A percentile compares a stretch with the other conserved stretches of the same genome.
Evolutionary conservation across 64 coral and sea anemone genomes (phyloP).

Genomic region (Montipora efflorescens): DNA sequence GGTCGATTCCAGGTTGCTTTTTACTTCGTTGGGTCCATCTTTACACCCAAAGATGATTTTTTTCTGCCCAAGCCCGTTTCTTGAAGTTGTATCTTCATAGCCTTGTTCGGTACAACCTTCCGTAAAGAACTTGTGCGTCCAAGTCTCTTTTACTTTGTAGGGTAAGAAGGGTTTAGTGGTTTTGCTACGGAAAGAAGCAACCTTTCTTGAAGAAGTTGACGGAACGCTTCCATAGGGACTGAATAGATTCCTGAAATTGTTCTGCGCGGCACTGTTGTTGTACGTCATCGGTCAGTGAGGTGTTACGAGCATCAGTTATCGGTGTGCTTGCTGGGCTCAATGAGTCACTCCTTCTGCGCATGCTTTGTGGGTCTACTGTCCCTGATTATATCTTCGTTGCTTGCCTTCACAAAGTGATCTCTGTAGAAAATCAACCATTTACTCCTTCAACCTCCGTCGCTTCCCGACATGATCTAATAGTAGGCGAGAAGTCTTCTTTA

Average conservation of each 20-base stretch:
- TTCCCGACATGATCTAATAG: no score
- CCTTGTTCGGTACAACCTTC: conserved; percentile 5
- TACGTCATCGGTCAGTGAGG: no score
- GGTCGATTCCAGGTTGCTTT: conserved; percentile 24
- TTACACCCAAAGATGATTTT: conserved; percentile 56
- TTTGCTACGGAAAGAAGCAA: neutral
- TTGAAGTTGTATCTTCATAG: conserved; percentile 12
- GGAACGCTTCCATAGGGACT: conserved; percentile 10
- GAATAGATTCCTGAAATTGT: neutral
- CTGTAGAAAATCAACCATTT: no score
- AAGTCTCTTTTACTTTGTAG: conserved; percentile 36
- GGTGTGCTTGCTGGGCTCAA: no score
- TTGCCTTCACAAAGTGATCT: no score
- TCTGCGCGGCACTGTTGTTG: no score
- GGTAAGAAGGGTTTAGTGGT: neutral
- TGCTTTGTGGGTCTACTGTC: no score
- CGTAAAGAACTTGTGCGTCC: conserved; percentile 35
- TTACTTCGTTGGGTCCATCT: conserved; percentile 27
- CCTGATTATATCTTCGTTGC: no score
- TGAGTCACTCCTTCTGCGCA: no score
- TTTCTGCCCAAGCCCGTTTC: conserved; percentile 26
- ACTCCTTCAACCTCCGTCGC: no score
- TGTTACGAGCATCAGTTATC: no score
- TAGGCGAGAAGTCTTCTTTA: no score
- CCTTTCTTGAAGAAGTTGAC: neutral